A percentile compares a stretch with the other conserved stretches of the same genome.
Conservation (phyloP, 30 jellyfish, hydroid and myxozoan species). For the Chironex yamaguchii region DNA sequence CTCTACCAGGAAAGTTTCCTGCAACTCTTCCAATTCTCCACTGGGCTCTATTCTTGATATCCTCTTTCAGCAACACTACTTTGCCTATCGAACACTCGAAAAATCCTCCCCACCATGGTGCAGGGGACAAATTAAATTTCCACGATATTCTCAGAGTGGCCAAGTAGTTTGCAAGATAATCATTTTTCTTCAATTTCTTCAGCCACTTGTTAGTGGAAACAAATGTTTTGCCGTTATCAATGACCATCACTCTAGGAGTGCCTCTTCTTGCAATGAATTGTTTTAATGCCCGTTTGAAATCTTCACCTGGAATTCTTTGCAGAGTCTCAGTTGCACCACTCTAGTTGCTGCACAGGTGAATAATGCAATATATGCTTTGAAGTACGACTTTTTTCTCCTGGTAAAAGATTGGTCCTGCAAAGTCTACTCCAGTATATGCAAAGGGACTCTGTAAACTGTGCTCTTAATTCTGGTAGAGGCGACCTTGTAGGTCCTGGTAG, state of each 20-base stretch:
- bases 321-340: slow-evolving; percentile 31
- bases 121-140: slow-evolving; percentile 58
- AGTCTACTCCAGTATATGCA: slow-evolving; percentile 30
- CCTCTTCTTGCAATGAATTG: slow-evolving; percentile 55
- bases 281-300: slow-evolving; percentile 23
- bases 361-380: slow-evolving; percentile 31
- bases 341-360: slow-evolving; percentile 51
- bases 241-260: slow-evolving; percentile 38
- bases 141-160: slow-evolving; percentile 47
- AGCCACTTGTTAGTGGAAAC: slow-evolving; percentile 49
- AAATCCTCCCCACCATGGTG: slow-evolving; percentile 77
- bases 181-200: slow-evolving; percentile 37
- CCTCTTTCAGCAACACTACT: slow-evolving; percentile 65
- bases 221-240: slow-evolving; percentile 53
- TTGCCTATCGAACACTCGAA: slow-evolving; percentile 34
- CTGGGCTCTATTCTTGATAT: slow-evolving; percentile 18
- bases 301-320: slow-evolving; percentile 22
- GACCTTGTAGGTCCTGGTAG: slow-evolving; percentile 40
- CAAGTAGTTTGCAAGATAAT: slow-evolving; percentile 20
- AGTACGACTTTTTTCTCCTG: neutral
- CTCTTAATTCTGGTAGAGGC: slow-evolving; percentile 32
- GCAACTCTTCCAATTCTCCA: slow-evolving; percentile 68
- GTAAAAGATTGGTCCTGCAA: slow-evolving; percentile 34
- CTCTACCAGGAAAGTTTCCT: no score
- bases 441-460: slow-evolving; percentile 31